Evolutionary conservation across 2,797 vertebrate species (phyloP), one percentile per base, ranked within the genome.

Genomic region (Salarias fasciatus): DNA sequence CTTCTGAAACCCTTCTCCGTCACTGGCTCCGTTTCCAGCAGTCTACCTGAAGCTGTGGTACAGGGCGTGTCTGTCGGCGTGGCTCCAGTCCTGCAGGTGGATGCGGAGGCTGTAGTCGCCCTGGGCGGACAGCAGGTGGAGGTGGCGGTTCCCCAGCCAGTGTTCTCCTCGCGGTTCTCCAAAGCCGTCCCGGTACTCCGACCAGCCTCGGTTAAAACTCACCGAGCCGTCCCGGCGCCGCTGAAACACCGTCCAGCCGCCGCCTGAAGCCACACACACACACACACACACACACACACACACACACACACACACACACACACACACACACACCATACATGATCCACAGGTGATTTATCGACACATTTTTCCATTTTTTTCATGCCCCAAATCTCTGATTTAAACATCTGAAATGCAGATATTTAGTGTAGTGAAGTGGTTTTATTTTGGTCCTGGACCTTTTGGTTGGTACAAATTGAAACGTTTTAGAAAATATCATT

Each of bases 51-150:
- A 88, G 58, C 54, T 80, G 65, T 90, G 84, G 60, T 96, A 96
- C 37, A 91, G 82, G 36, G 93, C 94, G 0, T 95, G 91, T n/a
- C 91, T 93, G 82, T 91, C 93, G 11, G 85, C 83, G 46, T 85
- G 86, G 41, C 83, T 91, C 95, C 95, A 96, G 69, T 95, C 95
- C 54, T 94, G 92, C 83, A 96, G 72, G 72, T 95, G 83, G 0
- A 96, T 92, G 11, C 93, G 92, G 2, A 95, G 92, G 0, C 87
- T 87, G 63, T 94, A 93, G 60, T 91, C 91, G 3, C 92, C 92
- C 46, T 93, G 92, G 57, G 77, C 92, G 4, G 91, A 84, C 56
- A 93, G 66, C 68, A 86, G 71, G 76, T 94, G 91, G 59, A 94
- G 92, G 77, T 92, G 85, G 28, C 90, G 77, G 11, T 94, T 94